Evolutionary conservation across 2,888 invertebrate species (phyloP).

Genomic region (Melieria omissa): DNA sequence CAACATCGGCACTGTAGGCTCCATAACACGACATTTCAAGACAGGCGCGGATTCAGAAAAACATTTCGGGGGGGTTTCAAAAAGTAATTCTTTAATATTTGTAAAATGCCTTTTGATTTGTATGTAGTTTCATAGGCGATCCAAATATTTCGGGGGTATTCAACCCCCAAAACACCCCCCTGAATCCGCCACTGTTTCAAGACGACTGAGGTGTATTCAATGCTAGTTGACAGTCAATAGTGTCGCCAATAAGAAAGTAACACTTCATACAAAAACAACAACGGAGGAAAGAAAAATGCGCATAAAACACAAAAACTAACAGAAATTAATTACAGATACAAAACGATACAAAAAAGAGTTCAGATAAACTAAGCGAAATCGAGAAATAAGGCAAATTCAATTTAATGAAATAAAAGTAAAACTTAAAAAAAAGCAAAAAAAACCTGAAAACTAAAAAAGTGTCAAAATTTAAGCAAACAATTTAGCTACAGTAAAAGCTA

Average conservation of each 20-base stretch:
- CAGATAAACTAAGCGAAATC: background rate
- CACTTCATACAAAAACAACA: background rate
- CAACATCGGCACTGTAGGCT: too few species aligned
- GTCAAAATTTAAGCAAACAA: background rate
- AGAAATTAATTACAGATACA: background rate
- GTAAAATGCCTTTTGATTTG: too few species aligned
- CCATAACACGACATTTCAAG: too few species aligned
- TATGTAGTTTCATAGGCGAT: too few species aligned
- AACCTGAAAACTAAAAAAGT: background rate
- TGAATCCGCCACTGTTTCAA: too few species aligned
- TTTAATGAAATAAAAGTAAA: constrained; percentile 4
- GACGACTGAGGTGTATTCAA: too few species aligned
- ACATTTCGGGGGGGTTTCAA: too few species aligned
- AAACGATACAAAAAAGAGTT: background rate
- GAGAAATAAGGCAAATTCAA: constrained; percentile 15
- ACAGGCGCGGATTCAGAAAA: too few species aligned
- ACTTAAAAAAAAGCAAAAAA: constrained; percentile 1
- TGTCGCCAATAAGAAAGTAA: background rate
- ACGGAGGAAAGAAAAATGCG: background rate
- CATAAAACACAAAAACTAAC: background rate
- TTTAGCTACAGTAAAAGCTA: background rate
- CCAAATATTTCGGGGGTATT: too few species aligned
- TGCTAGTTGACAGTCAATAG: background rate
- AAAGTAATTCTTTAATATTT: too few species aligned
- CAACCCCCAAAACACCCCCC: too few species aligned